These are phyloP conservation scores for Drosophila mimica DNA, from an alignment of 2,888 invertebrate genomes.

Conservation along the genomic window DNA sequence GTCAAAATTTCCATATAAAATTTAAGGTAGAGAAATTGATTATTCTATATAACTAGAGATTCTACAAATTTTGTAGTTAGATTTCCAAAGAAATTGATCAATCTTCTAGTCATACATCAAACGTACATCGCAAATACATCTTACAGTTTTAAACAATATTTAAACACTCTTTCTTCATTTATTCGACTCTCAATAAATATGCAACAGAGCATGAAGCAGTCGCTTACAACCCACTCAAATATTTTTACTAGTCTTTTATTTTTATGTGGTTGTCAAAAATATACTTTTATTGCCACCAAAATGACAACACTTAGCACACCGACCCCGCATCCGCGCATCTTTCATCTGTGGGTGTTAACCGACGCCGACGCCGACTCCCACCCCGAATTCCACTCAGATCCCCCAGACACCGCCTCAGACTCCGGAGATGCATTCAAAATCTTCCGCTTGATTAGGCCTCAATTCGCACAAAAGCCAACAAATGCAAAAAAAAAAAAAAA, in stretches of 20 bases:
- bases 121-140: not conserved
- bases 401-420: no score
- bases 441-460: constrained; percentile 81
- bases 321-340: not conserved
- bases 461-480: constrained; percentile 66
- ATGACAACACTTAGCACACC: constrained; percentile 74
- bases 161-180: not conserved
- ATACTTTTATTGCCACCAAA: constrained; percentile 80
- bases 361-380: constrained; percentile 25
- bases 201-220: not conserved
- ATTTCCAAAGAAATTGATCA: not conserved
- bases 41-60: not conserved
- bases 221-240: not conserved
- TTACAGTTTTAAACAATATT: not conserved
- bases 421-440: constrained; percentile 69
- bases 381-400: not conserved
- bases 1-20: fast-evolving
- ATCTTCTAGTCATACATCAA: not conserved
- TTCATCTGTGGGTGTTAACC: constrained; percentile 53
- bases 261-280: constrained; percentile 76
- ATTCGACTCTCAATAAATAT: no score
- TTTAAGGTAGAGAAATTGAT: not conserved
- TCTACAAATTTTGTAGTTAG: not conserved
- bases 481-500: not conserved
- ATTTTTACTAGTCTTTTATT: not conserved